phyloP scores from a whole-genome alignment of 2,113 vertebrate genomes.

The Rafetus swinhoei region DNA sequence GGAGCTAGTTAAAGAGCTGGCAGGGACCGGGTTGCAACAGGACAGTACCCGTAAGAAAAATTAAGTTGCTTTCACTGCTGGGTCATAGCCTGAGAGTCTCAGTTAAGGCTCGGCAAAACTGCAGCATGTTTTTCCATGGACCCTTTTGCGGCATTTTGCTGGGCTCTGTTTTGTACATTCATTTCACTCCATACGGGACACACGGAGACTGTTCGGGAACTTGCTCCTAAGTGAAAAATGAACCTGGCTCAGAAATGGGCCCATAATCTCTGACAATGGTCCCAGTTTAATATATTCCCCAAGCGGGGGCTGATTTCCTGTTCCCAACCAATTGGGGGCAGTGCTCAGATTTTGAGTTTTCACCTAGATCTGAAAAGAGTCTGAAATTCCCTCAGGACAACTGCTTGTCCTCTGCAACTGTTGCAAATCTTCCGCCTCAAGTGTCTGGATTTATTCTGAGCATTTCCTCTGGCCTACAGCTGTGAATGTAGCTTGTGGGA shows the following conservation, averaged over 20 bases:
- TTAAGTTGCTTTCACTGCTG: too few relatives aligned
- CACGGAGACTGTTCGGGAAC: constrained; percentile 32
- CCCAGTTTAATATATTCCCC: background rate
- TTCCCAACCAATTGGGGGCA: background rate
- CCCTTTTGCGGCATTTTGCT: background rate
- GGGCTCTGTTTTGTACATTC: constrained; percentile 29
- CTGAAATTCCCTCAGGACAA: background rate
- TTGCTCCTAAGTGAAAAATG: background rate
- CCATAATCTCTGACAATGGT: background rate
- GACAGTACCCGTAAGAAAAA: too few relatives aligned
- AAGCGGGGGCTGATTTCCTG: fast-evolving
- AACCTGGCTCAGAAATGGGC: background rate
- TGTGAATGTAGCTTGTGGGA: background rate
- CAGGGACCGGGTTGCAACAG: too few relatives aligned
- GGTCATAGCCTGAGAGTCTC: background rate
- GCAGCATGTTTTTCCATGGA: background rate
- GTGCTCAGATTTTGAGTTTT: background rate
- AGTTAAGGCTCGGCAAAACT: background rate
- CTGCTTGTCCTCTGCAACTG: too few relatives aligned
- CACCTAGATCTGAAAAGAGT: background rate
- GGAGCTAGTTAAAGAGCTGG: too few relatives aligned
- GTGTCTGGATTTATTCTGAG: background rate
- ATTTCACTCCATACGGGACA: constrained; percentile 11
- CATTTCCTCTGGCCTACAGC: background rate
- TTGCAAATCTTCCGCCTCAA: background rate